phyloP scores from a whole-genome alignment of 2,113 vertebrate genomes.

The Callithrix jacchus region DNA sequence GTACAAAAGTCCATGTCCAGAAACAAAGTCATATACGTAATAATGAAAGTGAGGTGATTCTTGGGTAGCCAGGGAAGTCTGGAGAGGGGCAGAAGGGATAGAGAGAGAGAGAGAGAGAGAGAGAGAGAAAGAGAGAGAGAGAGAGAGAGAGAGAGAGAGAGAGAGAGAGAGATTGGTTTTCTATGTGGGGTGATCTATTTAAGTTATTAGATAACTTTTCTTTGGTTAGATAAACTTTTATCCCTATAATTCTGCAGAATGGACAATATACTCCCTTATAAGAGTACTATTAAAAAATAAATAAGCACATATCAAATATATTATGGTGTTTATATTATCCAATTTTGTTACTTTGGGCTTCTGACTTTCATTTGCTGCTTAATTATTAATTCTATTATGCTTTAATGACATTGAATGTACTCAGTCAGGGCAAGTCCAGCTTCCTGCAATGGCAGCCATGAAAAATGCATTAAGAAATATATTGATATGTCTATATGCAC shows the following conservation, averaged over 20 bases:
- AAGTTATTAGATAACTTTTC: not conserved
- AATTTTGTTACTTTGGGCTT: conserved; percentile 51
- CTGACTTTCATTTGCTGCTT: conserved; percentile 67
- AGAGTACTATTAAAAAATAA: not conserved
- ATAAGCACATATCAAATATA: conserved; percentile 22
- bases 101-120: no score
- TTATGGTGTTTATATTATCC: conserved; percentile 19
- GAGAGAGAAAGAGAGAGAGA: no score
- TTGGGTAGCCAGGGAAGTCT: not conserved
- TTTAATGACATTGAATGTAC: conserved; percentile 56
- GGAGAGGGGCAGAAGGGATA: accelerated
- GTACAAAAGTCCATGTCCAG: not conserved
- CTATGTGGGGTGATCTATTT: not conserved
- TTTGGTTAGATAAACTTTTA: not conserved
- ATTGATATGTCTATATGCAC: not conserved
- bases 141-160: not conserved
- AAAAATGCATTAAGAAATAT: conserved; percentile 73
- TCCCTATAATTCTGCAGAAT: not conserved
- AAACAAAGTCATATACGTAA: not conserved
- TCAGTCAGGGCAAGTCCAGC: conserved; percentile 35
- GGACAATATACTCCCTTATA: not conserved
- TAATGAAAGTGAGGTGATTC: not conserved
- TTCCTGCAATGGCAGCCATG: conserved; percentile 54
- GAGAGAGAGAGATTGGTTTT: not conserved
- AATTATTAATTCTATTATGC: conserved; percentile 59